Percentiles rank a stretch among this genome's conserved stretches.
Evolutionary conservation across 2,888 invertebrate genomes (phyloP).

Genomic region (Cryptosula pallasiana): DNA sequence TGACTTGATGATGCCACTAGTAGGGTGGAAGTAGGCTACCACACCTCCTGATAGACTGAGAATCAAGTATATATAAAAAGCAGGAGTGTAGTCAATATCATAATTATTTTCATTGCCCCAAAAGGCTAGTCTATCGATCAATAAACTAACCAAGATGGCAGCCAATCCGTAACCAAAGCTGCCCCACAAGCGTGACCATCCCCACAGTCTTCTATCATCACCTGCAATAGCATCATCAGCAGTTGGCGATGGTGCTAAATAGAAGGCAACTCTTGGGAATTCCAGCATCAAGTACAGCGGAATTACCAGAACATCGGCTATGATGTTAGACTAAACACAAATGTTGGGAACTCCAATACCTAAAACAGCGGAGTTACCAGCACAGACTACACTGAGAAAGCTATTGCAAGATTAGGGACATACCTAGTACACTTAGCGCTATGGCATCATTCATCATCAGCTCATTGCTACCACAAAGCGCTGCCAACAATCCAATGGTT

Average conservation of each 20-base stretch:
- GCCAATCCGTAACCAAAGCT: slow-evolving; percentile 71
- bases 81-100: slow-evolving; percentile 33
- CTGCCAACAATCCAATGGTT: slow-evolving; percentile 71
- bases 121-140: slow-evolving; percentile 34
- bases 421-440: slow-evolving; percentile 76
- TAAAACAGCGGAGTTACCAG: too few relatives aligned
- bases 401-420: too few relatives aligned
- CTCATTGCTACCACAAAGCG: slow-evolving; percentile 74
- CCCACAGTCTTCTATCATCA: slow-evolving; percentile 71
- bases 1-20: slow-evolving; percentile 34
- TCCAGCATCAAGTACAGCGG: neutral
- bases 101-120: slow-evolving; percentile 27
- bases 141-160: slow-evolving; percentile 42
- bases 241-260: too few relatives aligned
- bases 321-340: too few relatives aligned
- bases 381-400: too few relatives aligned
- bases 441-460: slow-evolving; percentile 74
- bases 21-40: slow-evolving; percentile 57
- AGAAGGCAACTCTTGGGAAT: too few relatives aligned
- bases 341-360: too few relatives aligned
- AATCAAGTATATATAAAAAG: slow-evolving; percentile 55
- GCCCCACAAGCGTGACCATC: slow-evolving; percentile 81
- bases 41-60: slow-evolving; percentile 68
- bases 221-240: neutral
- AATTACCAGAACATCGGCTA: neutral